Evolutionary conservation across 2,888 invertebrate genomes (phyloP).

Genomic region (Osedax frankpressi): DNA sequence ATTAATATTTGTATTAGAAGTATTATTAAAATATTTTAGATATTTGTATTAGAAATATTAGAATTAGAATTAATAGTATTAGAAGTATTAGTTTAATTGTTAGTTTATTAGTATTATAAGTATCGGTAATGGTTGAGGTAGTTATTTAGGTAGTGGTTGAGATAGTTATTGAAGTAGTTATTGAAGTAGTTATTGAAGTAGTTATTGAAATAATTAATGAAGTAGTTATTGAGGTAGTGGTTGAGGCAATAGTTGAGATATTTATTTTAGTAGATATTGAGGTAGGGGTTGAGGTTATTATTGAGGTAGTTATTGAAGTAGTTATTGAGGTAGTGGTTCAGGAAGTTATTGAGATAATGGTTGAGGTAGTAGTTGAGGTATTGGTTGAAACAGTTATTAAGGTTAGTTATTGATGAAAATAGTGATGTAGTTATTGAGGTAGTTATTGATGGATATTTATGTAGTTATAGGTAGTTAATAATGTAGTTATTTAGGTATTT

Average conservation of each 20-base stretch:
- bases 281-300: constrained; percentile 7
- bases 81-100: too few species aligned
- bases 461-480: constrained; percentile 5
- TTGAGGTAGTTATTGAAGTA: constrained; percentile 11
- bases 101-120: too few species aligned
- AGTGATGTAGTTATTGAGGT: constrained; percentile 6
- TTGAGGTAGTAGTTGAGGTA: constrained; percentile 14
- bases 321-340: constrained; percentile 9
- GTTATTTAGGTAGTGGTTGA: too few species aligned
- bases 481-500: constrained; percentile 6
- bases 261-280: background rate
- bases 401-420: background rate
- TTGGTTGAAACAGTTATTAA: constrained; percentile 6
- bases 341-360: constrained; percentile 7
- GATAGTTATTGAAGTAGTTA: too few species aligned
- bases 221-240: background rate
- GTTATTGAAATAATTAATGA: too few species aligned
- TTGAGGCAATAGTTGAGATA: background rate
- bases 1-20: too few species aligned
- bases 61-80: too few species aligned
- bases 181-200: too few species aligned
- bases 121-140: too few species aligned
- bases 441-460: too few species aligned
- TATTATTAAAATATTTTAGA: too few species aligned
- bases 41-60: too few species aligned